These are phyloP conservation scores for Sardina pilchardus DNA, from an alignment of 2,113 vertebrate genomes.

Conservation along the genomic window DNA sequence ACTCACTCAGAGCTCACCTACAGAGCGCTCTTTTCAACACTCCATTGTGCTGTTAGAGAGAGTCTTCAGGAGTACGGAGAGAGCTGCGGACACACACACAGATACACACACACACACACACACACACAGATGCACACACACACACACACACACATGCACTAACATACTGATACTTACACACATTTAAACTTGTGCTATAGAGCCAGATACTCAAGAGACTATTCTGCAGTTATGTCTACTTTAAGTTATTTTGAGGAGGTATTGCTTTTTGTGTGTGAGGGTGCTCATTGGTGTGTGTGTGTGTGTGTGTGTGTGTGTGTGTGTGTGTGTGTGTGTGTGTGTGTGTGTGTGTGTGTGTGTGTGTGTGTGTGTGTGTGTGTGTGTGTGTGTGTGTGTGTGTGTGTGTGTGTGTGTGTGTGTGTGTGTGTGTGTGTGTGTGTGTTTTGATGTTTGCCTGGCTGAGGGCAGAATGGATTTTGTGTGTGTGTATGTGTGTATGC, in stretches of 20 bases:
- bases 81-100: background rate
- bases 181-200: too few species aligned
- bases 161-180: background rate
- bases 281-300: background rate
- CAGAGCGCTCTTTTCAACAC: too few species aligned
- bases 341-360: background rate
- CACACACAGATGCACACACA: background rate
- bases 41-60: background rate
- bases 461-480: background rate
- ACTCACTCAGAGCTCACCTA: background rate
- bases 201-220: background rate
- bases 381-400: background rate
- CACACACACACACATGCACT: background rate
- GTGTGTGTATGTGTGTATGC: slow-evolving; percentile 13
- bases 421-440: too few species aligned
- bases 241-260: background rate
- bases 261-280: too few species aligned
- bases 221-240: background rate
- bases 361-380: background rate
- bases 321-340: slow-evolving; percentile 16
- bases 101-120: background rate
- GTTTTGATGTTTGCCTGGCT: slow-evolving; percentile 23
- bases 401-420: slow-evolving; percentile 13
- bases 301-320: background rate
- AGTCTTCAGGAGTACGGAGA: background rate